Conservation (phyloP, 2,113 vertebrate genomes). For the Platichthys flesus region DNA sequence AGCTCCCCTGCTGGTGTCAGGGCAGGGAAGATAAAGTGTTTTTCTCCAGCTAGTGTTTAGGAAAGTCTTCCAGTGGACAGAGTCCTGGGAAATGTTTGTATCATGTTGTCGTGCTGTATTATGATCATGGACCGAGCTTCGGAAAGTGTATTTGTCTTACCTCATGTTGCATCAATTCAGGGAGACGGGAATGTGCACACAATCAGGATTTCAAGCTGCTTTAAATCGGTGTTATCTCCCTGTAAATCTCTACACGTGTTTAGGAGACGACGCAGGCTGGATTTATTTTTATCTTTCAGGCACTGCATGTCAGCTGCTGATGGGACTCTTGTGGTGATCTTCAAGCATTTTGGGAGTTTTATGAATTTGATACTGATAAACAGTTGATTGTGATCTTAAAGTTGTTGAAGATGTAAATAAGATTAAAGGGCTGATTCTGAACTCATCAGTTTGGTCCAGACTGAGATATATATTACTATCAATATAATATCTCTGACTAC, state of each 20-base stretch:
- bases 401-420: too few relatives aligned
- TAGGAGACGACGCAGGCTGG: background rate
- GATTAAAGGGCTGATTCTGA: too few relatives aligned
- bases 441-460: too few relatives aligned
- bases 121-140: conserved; percentile 54
- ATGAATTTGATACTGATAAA: background rate
- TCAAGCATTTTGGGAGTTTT: too few relatives aligned
- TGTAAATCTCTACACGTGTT: background rate
- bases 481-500: too few relatives aligned
- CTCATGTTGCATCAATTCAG: conserved; percentile 30
- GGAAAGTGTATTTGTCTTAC: conserved; percentile 58
- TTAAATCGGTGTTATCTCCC: conserved; percentile 5
- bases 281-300: too few relatives aligned
- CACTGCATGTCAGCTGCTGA: too few relatives aligned
- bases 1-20: conserved; percentile 72
- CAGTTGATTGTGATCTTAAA: background rate
- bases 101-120: conserved; percentile 63
- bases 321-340: too few relatives aligned
- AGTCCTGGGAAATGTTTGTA: conserved; percentile 75
- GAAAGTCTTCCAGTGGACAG: conserved; percentile 71
- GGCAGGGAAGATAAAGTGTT: conserved; percentile 60
- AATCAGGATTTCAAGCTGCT: conserved; percentile 17
- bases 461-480: too few relatives aligned
- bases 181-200: conserved; percentile 19
- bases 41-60: conserved; percentile 73